Base-by-base conservation (phyloP, 2,888 invertebrate genomes). In the Anoncus sp. region DNA sequence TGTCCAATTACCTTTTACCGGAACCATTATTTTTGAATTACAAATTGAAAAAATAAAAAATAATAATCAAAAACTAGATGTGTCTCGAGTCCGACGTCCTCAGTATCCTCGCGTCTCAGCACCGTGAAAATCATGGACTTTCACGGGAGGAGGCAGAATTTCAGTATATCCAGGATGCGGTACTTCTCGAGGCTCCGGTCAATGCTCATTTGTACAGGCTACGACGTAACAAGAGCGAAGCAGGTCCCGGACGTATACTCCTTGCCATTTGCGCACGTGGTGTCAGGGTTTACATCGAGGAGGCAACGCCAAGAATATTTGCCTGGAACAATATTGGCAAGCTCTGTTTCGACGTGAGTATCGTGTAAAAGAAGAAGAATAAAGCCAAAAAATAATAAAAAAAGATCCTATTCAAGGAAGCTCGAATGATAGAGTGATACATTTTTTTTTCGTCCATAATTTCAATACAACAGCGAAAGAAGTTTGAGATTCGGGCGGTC, bases 251-350 rank as follows among this genome's bases (percentile, higher is more conserved):
- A 89, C 94, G 96, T 84, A 96, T 97, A 18, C 96, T 97, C 93
- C 93, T 99, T 82, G 97, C 98, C 69, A 96, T 99, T 75, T 98
- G 98, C 88, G 97, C 98, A 57, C 96, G 96, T 88, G 98, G 98
- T 67, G 95, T 99, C 76, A 96, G 97, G 92, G 96, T 98, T 82
- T 95, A 97, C 84, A 94, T 95, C 31, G 95, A 95, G 89, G 94
- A 94, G 92, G 93, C 93, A 83, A 87, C 85, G 16, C 88, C 89
- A 10, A 84, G 89, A 62, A 83, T 96, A 82, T 98, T 98, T 89
- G 94, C 97, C 74, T 99, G 99, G 99, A 97, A 97, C 87, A 97
- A 97, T 85, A 99, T 99, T 81, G 97, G 97, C 81, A 98, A 98
- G 92, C 92, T 99, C 18, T 97, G 97, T 91, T 99, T 98, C 91